These are phyloP conservation scores for Bradypus variegatus DNA, from an alignment of 2,797 vertebrate species.

Conservation along the genomic window DNA sequence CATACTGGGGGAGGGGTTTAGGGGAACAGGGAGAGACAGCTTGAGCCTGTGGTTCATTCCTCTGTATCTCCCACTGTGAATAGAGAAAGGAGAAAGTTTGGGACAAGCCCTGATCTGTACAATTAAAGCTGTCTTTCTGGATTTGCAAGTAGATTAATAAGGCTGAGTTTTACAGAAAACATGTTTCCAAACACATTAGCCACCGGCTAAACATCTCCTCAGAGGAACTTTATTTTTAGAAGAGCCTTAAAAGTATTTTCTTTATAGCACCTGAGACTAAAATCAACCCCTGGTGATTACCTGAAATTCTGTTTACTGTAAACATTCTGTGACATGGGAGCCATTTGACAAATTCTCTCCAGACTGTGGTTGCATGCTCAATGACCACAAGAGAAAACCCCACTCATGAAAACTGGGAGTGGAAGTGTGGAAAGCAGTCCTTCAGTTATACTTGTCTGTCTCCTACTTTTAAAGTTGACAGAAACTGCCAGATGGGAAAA, in stretches of 20 bases:
- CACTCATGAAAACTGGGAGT: not conserved
- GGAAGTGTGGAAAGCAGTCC: not conserved
- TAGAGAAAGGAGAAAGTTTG: slow-evolving; percentile 24
- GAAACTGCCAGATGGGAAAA: slow-evolving; percentile 29
- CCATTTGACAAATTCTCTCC: not conserved
- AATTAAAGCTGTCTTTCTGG: slow-evolving; percentile 62
- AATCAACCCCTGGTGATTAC: slow-evolving; percentile 4
- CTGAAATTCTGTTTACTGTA: not conserved
- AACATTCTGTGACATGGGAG: not conserved
- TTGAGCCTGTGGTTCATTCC: not conserved
- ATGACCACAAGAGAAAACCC: not conserved
- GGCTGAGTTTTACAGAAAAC: slow-evolving; percentile 63
- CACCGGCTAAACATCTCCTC: slow-evolving; percentile 61
- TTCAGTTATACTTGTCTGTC: not conserved
- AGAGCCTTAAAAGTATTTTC: slow-evolving; percentile 45
- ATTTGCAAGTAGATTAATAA: slow-evolving; percentile 62
- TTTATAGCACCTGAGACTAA: slow-evolving; percentile 27
- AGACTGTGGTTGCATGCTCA: accelerated
- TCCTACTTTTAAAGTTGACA: not conserved
- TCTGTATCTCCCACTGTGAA: slow-evolving; percentile 21
- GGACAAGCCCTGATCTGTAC: slow-evolving; percentile 63
- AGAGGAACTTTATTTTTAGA: slow-evolving; percentile 54
- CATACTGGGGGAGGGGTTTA: not conserved
- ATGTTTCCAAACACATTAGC: slow-evolving; percentile 61
- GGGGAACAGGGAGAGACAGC: not conserved